Conservation (phyloP, 2,113 vertebrate species). For the Physeter macrocephalus region DNA sequence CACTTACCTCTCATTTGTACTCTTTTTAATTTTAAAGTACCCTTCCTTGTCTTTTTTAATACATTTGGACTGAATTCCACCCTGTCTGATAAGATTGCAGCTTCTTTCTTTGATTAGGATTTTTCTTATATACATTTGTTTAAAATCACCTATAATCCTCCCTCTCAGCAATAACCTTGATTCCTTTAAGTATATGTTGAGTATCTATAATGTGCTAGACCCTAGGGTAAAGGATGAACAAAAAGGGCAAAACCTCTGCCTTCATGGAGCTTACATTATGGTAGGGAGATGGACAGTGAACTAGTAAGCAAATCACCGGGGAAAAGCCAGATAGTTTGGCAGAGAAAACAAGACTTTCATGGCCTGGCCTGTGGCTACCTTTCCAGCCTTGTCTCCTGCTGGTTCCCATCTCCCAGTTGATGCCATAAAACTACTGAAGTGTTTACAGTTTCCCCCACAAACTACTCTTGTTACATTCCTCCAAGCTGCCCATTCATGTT, state of each 20-base stretch:
- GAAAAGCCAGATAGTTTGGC: neutral
- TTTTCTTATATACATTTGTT: slow-evolving; percentile 1
- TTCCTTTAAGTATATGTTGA: neutral
- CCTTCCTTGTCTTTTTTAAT: neutral
- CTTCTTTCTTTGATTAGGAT: neutral
- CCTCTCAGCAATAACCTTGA: neutral
- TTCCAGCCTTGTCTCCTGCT: neutral
- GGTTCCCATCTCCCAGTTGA: neutral
- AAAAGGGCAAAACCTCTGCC: neutral
- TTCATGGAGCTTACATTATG: neutral
- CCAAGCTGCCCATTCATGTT: neutral
- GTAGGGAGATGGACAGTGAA: neutral
- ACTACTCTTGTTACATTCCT: neutral
- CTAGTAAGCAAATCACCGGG: neutral
- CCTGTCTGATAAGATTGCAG: neutral
- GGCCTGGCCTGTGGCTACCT: neutral
- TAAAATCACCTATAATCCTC: neutral
- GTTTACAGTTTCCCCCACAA: neutral
- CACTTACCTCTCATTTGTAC: neutral
- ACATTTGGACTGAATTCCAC: neutral
- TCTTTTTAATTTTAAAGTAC: neutral
- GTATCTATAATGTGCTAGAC: neutral
- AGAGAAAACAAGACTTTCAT: neutral
- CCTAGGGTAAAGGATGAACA: neutral
- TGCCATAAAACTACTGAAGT: neutral